Evolutionary conservation across 2,113 vertebrate genomes (phyloP).

Genomic region (Crypturellus undulatus): DNA sequence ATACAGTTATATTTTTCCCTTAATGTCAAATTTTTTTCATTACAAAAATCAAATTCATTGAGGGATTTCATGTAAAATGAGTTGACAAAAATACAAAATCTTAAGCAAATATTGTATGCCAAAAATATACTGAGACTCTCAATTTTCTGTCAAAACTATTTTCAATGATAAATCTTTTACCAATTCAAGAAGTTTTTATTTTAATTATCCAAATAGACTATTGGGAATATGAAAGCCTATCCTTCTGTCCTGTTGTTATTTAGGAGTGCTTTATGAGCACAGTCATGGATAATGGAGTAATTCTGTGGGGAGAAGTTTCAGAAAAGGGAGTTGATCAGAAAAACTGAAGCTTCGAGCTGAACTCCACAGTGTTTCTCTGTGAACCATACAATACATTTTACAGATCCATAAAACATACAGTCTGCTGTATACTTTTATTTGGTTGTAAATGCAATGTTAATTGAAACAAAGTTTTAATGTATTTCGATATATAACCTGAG

Average conservation of each 20-base stretch:
- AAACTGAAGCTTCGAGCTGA: not conserved
- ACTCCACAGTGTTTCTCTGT: not conserved
- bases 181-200: not conserved
- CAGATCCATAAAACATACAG: not conserved
- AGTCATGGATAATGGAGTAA: accelerated
- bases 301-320: not conserved
- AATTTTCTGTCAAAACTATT: not conserved
- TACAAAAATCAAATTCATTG: not conserved
- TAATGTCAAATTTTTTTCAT: not conserved
- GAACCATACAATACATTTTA: accelerated
- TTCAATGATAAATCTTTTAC: not conserved
- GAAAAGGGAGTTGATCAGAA: not conserved
- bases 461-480: not conserved
- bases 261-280: not conserved
- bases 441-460: not conserved
- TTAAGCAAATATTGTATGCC: not conserved
- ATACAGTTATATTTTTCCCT: not conserved
- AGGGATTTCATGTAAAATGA: not conserved
- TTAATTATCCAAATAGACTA: not conserved
- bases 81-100: not conserved
- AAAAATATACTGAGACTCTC: not conserved
- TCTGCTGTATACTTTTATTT: not conserved
- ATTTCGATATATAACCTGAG: not conserved
- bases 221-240: not conserved
- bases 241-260: not conserved